Conservation (phyloP, 2,797 vertebrate genomes). For the Cyprinodon diabolis region DNA sequence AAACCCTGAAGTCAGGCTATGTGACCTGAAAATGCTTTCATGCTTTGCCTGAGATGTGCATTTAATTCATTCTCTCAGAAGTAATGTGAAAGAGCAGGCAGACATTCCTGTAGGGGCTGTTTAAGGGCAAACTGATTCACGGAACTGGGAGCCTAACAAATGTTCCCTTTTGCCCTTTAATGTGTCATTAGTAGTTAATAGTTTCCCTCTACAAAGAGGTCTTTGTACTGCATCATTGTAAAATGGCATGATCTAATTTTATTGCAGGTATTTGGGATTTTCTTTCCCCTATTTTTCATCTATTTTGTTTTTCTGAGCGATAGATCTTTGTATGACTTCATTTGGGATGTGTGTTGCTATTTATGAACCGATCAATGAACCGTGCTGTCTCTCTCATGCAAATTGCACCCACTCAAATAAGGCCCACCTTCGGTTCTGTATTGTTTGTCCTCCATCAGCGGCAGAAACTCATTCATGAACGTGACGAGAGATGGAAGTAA, state of each 20-base stretch:
- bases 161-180: conserved; percentile 38
- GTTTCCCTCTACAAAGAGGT: background rate
- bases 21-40: conserved; percentile 35
- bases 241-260: conserved; percentile 23
- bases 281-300: background rate
- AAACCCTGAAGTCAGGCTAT: conserved; percentile 35
- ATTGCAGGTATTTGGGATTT: background rate
- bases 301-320: conserved; percentile 1
- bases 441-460: conserved; percentile 60
- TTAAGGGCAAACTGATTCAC: conserved; percentile 38
- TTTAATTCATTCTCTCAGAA: conserved; percentile 60
- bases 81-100: conserved; percentile 68
- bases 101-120: conserved; percentile 61
- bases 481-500: conserved; percentile 46
- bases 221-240: background rate
- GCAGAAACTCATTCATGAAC: conserved; percentile 49
- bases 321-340: conserved; percentile 49
- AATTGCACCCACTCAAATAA: conserved; percentile 69
- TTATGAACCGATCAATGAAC: conserved; percentile 69
- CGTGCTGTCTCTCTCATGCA: conserved; percentile 64
- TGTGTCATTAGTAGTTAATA: conserved; percentile 7
- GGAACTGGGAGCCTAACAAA: conserved; percentile 46
- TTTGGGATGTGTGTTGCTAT: conserved; percentile 57
- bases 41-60: conserved; percentile 57
- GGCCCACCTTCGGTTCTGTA: conserved; percentile 58